A percentile compares a stretch with the other conserved stretches of the same genome.
These are phyloP conservation scores for Thymallus thymallus DNA, from an alignment of 2,113 vertebrate species.

Conservation along the genomic window DNA sequence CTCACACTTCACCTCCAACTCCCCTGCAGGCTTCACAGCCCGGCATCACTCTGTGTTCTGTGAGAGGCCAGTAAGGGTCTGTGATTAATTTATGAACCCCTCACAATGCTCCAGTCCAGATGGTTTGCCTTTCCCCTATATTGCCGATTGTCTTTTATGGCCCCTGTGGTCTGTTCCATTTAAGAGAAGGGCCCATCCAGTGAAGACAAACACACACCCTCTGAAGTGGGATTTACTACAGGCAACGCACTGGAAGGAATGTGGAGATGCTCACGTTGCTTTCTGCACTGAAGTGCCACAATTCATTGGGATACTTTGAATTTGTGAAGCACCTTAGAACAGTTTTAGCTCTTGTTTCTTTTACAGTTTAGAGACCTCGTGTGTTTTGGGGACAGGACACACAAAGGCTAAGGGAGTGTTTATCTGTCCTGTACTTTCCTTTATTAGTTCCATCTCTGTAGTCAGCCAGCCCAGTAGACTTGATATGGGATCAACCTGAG, in stretches of 20 bases:
- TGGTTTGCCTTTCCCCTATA: neutral
- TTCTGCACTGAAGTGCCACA: slow-evolving; percentile 32
- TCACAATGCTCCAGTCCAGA: neutral
- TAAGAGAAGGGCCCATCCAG: neutral
- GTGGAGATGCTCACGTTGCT: slow-evolving; percentile 17
- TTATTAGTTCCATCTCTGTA: too few species aligned
- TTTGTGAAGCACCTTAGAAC: slow-evolving; percentile 42
- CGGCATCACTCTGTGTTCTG: neutral
- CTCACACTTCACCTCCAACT: neutral
- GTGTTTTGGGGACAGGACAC: slow-evolving; percentile 2
- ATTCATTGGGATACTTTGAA: slow-evolving; percentile 46
- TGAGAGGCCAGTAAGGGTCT: neutral
- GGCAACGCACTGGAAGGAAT: slow-evolving; percentile 25
- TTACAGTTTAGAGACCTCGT: slow-evolving; percentile 25
- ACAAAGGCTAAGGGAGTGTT: neutral
- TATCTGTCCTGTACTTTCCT: neutral
- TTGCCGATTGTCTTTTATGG: neutral
- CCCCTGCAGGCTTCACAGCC: neutral
- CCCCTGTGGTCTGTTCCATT: neutral
- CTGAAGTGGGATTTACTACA: neutral
- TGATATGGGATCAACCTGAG: too few species aligned
- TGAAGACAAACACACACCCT: neutral
- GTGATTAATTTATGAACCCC: neutral
- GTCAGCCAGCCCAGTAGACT: too few species aligned
- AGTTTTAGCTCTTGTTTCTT: slow-evolving; percentile 34